Conservation (phyloP, 64 coral and sea anemone species). For the Actinia equina region DNA sequence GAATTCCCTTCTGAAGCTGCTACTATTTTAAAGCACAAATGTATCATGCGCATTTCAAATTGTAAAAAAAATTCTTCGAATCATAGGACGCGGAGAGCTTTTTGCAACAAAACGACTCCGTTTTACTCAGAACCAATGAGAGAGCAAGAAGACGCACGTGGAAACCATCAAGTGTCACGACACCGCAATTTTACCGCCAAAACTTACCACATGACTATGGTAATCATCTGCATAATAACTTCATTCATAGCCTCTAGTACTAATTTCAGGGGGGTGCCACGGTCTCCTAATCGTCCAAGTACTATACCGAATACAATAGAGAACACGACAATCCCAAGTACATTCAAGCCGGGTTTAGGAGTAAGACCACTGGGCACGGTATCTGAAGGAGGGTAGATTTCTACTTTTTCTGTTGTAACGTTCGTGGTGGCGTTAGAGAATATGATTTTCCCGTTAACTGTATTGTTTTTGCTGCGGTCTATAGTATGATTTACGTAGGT, state of each 20-base stretch:
- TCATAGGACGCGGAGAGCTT: no score
- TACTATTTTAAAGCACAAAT: no score
- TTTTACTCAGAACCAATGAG: no score
- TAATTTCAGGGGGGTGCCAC: constrained; percentile 53
- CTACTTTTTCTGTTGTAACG: constrained; percentile 33
- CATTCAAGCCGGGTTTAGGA: constrained; percentile 56
- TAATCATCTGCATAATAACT: constrained; percentile 82
- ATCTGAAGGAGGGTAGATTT: constrained; percentile 37
- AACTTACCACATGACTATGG: constrained; percentile 87
- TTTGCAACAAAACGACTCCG: no score
- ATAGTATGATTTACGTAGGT: constrained; percentile 38
- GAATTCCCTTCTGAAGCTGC: no score
- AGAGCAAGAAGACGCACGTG: not conserved
- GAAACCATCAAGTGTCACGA: not conserved
- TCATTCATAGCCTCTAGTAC: constrained; percentile 79
- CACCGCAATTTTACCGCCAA: not conserved
- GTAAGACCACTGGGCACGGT: constrained; percentile 46
- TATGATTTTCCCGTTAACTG: not conserved
- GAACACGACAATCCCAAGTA: constrained; percentile 79
- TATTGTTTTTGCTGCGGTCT: constrained; percentile 1
- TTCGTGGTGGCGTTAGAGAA: constrained; percentile 51
- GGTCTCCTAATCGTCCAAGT: constrained; percentile 66
- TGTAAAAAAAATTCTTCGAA: no score
- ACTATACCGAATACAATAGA: constrained; percentile 90
- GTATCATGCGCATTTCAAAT: no score